A percentile compares a stretch with the other conserved stretches of the same genome.
Evolutionary conservation across 2,113 vertebrate genomes (phyloP).

Genomic region (Machaerirhynchus nigripectus): DNA sequence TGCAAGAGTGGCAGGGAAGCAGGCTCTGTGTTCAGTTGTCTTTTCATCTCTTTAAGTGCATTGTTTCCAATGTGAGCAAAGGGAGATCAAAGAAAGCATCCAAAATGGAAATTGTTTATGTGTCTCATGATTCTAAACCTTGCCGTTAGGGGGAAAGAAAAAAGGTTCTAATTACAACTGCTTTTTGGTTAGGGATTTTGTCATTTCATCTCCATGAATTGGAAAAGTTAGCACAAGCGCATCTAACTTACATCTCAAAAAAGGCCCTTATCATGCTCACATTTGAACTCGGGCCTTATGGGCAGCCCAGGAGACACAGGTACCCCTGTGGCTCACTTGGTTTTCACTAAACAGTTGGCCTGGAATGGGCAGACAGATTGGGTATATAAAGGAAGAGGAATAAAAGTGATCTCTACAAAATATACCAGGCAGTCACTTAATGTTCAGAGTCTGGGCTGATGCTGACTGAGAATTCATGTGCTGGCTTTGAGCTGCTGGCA

Average conservation of each 20-base stretch:
- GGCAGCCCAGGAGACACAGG: accelerated
- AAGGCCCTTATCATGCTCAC: neutral
- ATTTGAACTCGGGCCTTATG: neutral
- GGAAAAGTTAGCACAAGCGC: neutral
- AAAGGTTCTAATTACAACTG: neutral
- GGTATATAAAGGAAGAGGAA: neutral
- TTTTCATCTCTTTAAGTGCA: neutral
- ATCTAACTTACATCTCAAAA: neutral
- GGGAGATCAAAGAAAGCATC: neutral
- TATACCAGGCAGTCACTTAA: neutral
- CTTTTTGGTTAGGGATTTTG: neutral
- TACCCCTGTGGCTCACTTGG: neutral
- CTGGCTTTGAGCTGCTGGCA: neutral
- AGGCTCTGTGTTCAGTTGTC: neutral
- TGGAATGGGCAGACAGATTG: neutral
- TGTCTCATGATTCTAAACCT: neutral
- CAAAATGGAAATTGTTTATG: neutral
- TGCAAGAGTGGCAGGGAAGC: neutral
- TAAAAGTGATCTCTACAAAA: neutral
- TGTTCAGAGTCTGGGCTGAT: neutral
- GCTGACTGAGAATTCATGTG: neutral
- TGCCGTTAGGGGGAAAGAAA: accelerated
- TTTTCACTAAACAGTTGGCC: neutral
- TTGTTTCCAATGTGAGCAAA: neutral
- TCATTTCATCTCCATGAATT: neutral